phyloP scores from a whole-genome alignment of 2,888 invertebrate species.

The Plebejus argus region DNA sequence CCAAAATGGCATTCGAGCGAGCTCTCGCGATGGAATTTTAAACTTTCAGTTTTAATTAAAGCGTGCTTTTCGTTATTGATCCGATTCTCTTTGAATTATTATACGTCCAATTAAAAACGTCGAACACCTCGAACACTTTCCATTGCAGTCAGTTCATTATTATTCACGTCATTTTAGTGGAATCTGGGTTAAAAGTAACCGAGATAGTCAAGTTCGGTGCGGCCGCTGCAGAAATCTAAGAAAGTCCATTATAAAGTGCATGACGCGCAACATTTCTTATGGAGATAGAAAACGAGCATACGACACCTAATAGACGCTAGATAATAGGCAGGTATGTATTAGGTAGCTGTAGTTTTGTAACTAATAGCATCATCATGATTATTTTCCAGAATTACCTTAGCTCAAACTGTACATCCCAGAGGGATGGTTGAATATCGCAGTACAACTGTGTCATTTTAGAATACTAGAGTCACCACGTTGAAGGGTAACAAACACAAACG shows the following conservation, averaged over 20 bases:
- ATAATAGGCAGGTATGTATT: background rate
- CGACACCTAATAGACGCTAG: background rate
- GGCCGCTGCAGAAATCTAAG: conserved; percentile 2
- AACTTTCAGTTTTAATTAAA: conserved; percentile 28
- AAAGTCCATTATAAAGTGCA: conserved; percentile 15
- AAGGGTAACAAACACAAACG: too few relatives aligned
- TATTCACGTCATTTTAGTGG: background rate
- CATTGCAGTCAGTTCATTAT: background rate
- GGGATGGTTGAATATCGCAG: too few relatives aligned
- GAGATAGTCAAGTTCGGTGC: background rate
- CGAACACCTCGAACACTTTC: conserved; percentile 20
- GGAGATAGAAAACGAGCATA: conserved; percentile 1
- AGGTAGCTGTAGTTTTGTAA: background rate
- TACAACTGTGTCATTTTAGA: too few relatives aligned
- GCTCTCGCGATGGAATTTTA: background rate
- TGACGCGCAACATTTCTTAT: background rate
- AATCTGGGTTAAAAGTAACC: conserved; percentile 18
- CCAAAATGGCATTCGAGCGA: background rate
- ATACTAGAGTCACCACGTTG: too few relatives aligned
- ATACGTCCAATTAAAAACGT: conserved; percentile 18
- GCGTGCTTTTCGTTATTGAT: conserved; percentile 8
- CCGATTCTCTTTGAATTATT: conserved; percentile 8
- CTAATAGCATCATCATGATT: background rate
- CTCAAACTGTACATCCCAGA: too few relatives aligned
- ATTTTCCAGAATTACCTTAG: too few relatives aligned